A percentile compares a stretch with the other conserved stretches of the same genome.
These are phyloP conservation scores for Actinernus sp. DNA, from an alignment of 92 coral and sea anemone genomes.

Conservation along the genomic window DNA sequence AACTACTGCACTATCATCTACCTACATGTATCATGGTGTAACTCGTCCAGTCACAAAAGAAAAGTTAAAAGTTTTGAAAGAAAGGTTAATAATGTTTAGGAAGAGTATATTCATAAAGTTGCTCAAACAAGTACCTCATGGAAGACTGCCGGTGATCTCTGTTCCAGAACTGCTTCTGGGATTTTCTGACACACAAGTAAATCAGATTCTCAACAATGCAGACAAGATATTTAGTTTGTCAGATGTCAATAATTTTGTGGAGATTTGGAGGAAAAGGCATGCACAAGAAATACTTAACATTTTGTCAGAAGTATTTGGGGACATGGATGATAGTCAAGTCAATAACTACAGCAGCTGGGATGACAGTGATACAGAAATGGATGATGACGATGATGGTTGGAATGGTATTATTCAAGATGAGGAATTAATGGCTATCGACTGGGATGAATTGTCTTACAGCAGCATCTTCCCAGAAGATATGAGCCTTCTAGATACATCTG, in stretches of 20 bases:
- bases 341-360: conserved; percentile 2
- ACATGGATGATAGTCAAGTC: conserved; percentile 2
- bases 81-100: conserved; percentile 10
- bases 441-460: conserved; percentile 32
- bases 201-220: conserved; percentile 24
- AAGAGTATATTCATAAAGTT: conserved; percentile 4
- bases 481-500: conserved; percentile 2
- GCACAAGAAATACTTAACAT: conserved; percentile 20
- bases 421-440: conserved; percentile 37
- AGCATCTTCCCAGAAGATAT: conserved; percentile 22
- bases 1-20: not conserved
- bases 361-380: conserved; percentile 4
- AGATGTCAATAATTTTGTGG: conserved; percentile 42
- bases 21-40: conserved; percentile 14
- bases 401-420: conserved; percentile 6
- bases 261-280: conserved; percentile 51
- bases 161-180: conserved; percentile 1
- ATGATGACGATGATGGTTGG: conserved; percentile 40
- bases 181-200: conserved; percentile 33
- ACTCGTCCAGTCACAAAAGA: conserved; percentile 1
- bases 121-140: conserved; percentile 3
- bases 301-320: conserved; percentile 36
- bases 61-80: conserved; percentile 11
- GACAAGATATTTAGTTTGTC: conserved; percentile 28
- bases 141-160: conserved; percentile 26